Conservation (phyloP, 2,888 invertebrate genomes). For the Sympetrum striolatum region DNA sequence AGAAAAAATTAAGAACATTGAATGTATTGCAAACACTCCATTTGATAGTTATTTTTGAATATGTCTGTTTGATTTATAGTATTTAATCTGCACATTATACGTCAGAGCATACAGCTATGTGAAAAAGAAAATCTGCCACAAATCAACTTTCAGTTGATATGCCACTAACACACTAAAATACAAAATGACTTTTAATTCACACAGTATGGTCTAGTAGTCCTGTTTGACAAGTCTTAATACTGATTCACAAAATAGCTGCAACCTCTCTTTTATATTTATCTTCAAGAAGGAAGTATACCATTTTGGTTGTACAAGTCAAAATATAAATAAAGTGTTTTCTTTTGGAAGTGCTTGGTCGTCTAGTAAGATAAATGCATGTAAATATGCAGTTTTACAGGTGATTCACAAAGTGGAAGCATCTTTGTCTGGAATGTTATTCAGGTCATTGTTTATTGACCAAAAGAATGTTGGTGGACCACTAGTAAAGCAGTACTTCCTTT, state of each 20-base stretch:
- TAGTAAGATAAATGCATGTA: neutral
- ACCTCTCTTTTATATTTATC: neutral
- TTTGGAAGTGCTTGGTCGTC: neutral
- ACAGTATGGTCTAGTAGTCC: neutral
- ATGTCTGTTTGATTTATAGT: no score
- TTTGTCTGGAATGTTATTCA: slow-evolving; percentile 77
- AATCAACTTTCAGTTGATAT: no score
- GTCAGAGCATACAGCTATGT: no score
- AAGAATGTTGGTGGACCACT: slow-evolving; percentile 84
- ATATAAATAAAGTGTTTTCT: neutral
- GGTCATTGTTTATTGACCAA: slow-evolving; percentile 73
- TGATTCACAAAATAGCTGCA: neutral
- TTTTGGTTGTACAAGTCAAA: neutral
- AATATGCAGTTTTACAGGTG: neutral
- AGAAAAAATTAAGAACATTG: no score
- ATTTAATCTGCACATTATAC: no score
- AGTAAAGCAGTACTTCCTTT: slow-evolving; percentile 83
- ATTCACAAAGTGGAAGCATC: slow-evolving; percentile 69
- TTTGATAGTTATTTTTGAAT: no score
- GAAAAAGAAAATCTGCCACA: no score
- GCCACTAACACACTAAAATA: no score
- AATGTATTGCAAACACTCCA: no score
- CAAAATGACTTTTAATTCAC: neutral
- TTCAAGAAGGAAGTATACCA: neutral
- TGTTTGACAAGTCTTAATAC: neutral